Conservation (phyloP, 2,113 vertebrate species). For the Hiodon alosoides region DNA sequence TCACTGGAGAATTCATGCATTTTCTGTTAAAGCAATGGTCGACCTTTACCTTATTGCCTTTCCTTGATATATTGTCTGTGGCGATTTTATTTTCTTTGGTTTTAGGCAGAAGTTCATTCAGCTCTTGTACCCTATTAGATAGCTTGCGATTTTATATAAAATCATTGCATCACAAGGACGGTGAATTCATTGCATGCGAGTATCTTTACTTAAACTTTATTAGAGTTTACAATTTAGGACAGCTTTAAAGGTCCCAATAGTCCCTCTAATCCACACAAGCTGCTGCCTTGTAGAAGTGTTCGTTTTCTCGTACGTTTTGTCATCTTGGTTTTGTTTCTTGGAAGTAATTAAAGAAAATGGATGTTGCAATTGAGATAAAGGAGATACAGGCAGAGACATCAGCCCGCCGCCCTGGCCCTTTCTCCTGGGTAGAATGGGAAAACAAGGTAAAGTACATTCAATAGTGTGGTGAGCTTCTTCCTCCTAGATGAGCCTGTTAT, state of each 20-base stretch:
- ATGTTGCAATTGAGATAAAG: not conserved
- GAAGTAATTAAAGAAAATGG: no score
- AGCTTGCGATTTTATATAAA: not conserved
- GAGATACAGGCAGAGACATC: not conserved
- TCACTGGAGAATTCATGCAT: no score
- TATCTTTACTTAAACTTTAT: not conserved
- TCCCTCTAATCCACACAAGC: conserved; percentile 1
- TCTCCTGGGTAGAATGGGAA: not conserved
- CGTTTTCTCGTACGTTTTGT: not conserved
- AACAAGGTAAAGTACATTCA: not conserved
- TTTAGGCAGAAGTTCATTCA: not conserved
- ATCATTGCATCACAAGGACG: no score
- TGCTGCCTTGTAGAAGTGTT: not conserved
- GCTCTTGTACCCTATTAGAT: not conserved
- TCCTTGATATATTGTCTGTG: not conserved
- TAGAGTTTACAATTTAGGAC: not conserved
- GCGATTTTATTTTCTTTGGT: not conserved
- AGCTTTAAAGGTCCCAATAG: no score
- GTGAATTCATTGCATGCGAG: no score
- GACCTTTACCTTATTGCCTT: not conserved
- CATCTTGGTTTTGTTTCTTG: no score
- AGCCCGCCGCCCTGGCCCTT: not conserved
- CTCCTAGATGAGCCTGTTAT: conserved; percentile 16
- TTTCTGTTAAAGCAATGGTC: no score
- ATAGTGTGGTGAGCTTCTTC: not conserved